Percentiles rank a stretch among this genome's conserved stretches.
phyloP scores from a whole-genome alignment of 2,113 vertebrate genomes.

The Fregetta grallaria region DNA sequence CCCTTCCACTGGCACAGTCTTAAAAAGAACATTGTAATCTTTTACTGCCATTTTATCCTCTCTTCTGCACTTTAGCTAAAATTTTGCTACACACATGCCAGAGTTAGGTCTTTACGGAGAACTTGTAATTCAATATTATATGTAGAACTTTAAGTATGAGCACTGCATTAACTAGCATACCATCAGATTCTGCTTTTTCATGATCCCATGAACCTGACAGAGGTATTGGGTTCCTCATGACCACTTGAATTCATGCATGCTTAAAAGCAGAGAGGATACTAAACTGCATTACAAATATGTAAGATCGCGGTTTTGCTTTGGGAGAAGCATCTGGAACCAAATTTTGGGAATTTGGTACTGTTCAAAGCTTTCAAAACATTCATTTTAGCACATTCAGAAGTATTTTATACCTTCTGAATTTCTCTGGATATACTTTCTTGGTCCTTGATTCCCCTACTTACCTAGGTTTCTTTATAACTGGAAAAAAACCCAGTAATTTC shows the following conservation, averaged over 20 bases:
- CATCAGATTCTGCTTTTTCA: not conserved
- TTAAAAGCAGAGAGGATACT: not conserved
- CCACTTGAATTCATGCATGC: not conserved
- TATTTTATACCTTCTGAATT: not conserved
- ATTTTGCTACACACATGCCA: not conserved
- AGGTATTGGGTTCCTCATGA: not conserved
- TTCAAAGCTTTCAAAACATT: not conserved
- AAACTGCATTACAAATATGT: not conserved
- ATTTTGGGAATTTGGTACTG: not conserved
- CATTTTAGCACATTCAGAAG: not conserved
- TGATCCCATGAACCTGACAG: not conserved
- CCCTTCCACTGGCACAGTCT: not conserved
- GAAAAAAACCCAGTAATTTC: fast-evolving
- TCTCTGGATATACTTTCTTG: not conserved
- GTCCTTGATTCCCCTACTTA: not conserved
- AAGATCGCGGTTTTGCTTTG: not conserved
- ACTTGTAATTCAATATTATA: not conserved
- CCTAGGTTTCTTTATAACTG: not conserved
- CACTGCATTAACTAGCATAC: not conserved
- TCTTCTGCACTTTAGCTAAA: not conserved
- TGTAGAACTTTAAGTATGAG: not conserved
- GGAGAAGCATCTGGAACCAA: not conserved
- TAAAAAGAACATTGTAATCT: not conserved
- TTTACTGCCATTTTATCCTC: not conserved
- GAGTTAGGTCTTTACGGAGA: not conserved